A percentile compares a stretch with the other conserved stretches of the same genome.
These are phyloP conservation scores for Clarias batrachus DNA, from an alignment of 2,113 vertebrate species.

Conservation along the genomic window DNA sequence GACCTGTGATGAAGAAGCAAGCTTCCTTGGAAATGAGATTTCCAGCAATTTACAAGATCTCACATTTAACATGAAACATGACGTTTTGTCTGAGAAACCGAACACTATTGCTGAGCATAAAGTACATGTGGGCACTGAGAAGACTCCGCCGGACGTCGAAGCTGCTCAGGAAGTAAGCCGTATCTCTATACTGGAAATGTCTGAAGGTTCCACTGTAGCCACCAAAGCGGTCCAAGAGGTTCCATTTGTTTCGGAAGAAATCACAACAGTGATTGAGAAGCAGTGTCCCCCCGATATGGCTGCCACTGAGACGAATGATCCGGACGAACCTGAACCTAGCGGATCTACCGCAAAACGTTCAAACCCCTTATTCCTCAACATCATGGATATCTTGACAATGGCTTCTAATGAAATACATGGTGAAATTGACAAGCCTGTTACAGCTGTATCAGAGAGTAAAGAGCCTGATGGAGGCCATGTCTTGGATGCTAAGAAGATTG, in stretches of 20 bases:
- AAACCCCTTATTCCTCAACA: background rate
- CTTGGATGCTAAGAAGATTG: background rate
- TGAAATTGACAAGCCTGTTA: background rate
- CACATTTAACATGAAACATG: background rate
- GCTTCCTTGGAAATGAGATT: background rate
- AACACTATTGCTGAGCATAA: background rate
- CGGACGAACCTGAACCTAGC: background rate
- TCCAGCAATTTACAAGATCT: background rate
- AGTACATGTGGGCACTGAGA: background rate
- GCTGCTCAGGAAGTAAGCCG: background rate
- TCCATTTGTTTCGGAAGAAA: slow-evolving; percentile 12
- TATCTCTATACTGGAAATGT: background rate
- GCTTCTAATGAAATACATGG: background rate
- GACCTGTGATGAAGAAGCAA: background rate
- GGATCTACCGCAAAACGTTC: background rate
- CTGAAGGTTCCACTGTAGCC: background rate
- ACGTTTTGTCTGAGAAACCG: background rate
- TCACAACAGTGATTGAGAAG: background rate
- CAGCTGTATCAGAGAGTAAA: slow-evolving; percentile 5
- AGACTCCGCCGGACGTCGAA: background rate
- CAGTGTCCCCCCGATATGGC: background rate
- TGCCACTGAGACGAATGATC: background rate
- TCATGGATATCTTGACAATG: background rate
- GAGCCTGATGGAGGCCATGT: background rate
- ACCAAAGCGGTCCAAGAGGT: background rate